Base-by-base conservation (phyloP, 2,888 invertebrate species). In the Platypus cylindrus region DNA sequence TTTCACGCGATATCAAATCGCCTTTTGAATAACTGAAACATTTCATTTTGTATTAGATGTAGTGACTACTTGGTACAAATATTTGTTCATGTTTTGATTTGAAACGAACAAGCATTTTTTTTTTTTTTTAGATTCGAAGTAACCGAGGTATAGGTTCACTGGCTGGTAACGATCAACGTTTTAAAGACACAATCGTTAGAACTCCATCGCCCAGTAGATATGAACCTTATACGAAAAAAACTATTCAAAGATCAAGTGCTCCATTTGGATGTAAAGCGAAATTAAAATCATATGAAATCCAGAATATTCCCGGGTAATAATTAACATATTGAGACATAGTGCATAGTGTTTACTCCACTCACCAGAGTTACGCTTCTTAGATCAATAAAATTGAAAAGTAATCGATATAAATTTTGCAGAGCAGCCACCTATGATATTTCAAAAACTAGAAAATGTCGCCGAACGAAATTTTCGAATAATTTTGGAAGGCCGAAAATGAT, bases 401-500 rank as follows among this genome's bases (percentile, higher is more conserved):
- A 7, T 20, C 9, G 20, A 20, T 9, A 20, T 20, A 20, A 20
- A 20, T 37, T 24, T 47, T 48, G 31, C 37, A 58, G 60, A 1
- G 57, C 58, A 8, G 56, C 54, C 4, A 50, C 52, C 3, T 59
- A 60, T 37, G 40, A 51, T 12, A 32, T 43, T 7, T 29, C 30
- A 12, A 41, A 41, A 34, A 29, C 37, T 1, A 39, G 35, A 33
- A 46, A 49, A 40, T 55, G 55, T 37, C 35, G 51, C 20, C 45
- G 51, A 40, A 58, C 63, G n/a, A 46, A 46, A 16, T 62, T 60
- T 36, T 53, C 56, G 30, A 55, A 62, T 31, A 61, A 59, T 45
- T 66, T 68, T 38, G 65, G 66, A 3, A 49, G 50, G 35, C 57
- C 59, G 1, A 55, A 50, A 36, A 55, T 64, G 52, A 50, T 56